Percentiles rank a stretch among this genome's conserved stretches.
These are phyloP conservation scores for Chiroxiphia lanceolata DNA, from an alignment of 2,797 vertebrate genomes.

Conservation along the genomic window DNA sequence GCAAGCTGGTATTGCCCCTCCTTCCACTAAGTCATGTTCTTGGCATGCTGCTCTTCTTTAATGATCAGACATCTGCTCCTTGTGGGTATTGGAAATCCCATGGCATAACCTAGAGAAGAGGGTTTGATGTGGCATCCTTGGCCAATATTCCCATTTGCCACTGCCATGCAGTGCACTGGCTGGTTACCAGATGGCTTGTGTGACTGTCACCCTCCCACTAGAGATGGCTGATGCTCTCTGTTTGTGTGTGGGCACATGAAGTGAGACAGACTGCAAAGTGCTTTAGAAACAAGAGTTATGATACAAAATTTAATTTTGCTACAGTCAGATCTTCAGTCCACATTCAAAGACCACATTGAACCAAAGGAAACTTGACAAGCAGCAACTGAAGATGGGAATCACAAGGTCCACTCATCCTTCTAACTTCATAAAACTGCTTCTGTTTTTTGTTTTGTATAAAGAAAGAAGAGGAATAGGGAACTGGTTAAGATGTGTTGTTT, in stretches of 20 bases:
- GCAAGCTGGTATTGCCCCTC: neutral
- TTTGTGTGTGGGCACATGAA: neutral
- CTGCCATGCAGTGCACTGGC: rapidly evolving
- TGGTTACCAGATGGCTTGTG: neutral
- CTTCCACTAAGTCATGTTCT: neutral
- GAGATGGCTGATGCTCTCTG: neutral
- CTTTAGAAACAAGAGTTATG: neutral
- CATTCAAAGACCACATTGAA: neutral
- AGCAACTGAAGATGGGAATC: neutral
- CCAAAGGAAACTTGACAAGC: neutral
- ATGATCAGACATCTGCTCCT: neutral
- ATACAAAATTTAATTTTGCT: neutral
- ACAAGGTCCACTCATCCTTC: neutral
- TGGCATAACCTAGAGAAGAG: neutral
- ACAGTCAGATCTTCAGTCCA: neutral
- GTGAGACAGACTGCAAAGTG: neutral
- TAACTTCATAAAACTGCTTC: neutral
- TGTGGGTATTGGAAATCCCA: neutral
- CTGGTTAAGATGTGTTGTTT: neutral
- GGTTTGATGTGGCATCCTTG: neutral
- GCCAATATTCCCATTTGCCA: neutral
- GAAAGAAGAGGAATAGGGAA: neutral
- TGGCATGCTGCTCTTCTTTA: neutral
- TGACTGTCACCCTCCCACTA: constrained; percentile 30
- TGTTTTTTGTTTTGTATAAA: neutral